Percentiles rank a stretch among this genome's conserved stretches.
Conservation (phyloP, 2,888 invertebrate genomes). For the Trissoscelio sp. region DNA sequence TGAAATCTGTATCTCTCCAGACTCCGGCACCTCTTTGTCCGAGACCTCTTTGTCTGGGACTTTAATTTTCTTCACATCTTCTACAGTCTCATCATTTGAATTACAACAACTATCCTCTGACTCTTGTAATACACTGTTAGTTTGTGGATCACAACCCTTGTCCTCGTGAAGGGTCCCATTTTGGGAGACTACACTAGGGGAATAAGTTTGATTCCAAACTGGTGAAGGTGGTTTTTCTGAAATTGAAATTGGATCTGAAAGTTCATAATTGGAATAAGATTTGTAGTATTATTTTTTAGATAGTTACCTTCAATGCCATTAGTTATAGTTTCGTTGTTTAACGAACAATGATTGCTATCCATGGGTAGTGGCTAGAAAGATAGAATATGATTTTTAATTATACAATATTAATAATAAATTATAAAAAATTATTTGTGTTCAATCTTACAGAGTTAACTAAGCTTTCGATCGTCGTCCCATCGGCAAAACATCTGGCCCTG, state of each 20-base stretch:
- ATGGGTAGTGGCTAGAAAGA: slow-evolving; percentile 20
- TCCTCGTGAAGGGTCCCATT: slow-evolving; percentile 16
- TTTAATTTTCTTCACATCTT: slow-evolving; percentile 56
- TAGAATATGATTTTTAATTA: background rate
- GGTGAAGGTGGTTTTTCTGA: background rate
- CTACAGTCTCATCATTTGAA: slow-evolving; percentile 10
- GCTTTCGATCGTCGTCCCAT: slow-evolving; percentile 16
- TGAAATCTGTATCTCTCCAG: slow-evolving; percentile 59
- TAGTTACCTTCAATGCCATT: slow-evolving; percentile 54
- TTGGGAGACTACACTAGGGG: background rate
- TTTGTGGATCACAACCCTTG: slow-evolving; percentile 5
- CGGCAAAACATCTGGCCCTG: slow-evolving; percentile 51
- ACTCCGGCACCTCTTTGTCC: slow-evolving; percentile 55
- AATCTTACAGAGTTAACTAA: slow-evolving; percentile 29
- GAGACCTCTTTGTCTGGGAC: slow-evolving; percentile 37
- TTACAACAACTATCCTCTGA: background rate
- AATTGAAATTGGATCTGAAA: slow-evolving; percentile 17
- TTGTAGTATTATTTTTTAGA: too few species aligned
- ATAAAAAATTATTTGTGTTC: background rate
- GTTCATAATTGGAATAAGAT: background rate
- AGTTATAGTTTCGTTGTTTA: slow-evolving; percentile 9
- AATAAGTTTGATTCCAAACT: slow-evolving; percentile 15
- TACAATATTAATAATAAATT: background rate
- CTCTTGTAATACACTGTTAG: background rate
- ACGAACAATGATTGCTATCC: slow-evolving; percentile 45